Base-by-base conservation (phyloP, 2,888 invertebrate species). In the Eledone cirrhosa region DNA sequence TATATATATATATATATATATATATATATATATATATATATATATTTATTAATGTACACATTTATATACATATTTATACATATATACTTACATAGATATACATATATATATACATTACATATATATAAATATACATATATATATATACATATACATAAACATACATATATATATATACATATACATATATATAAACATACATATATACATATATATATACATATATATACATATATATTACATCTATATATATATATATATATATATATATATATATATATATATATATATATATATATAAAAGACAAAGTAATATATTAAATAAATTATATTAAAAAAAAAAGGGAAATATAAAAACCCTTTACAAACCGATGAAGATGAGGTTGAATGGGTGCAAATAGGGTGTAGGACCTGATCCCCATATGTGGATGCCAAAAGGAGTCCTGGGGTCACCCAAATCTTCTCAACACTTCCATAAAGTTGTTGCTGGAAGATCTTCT, bases 371-470 rank as follows among this genome's bases (percentile, higher is more conserved):
- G 41, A 11, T 2, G 31, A 19, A 13, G 69, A 72, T 0, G 69
- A 72, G 31, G 41, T 31, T 47, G 76, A 48, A 24, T 48, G 47
- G 7, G 76, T 76, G 22, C 48, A 47, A 14, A 76, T 48, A 19
- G 48, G 27, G 47, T 76, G 48, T 24, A 76, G 76, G 8, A n/a
- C 19, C 29, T 76, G 76, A 24, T 48, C 76, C 2, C 48, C 76
- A 27, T 76, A 27, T n/a, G 76, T 76, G 27, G 29, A 47, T 5
- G 48, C 76, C 2, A 76, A 24, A 16, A 76, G 22, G 24, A 76
- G 76, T 14, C 76, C 76, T 22, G 48, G 48, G 27, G 29, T 48
- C 27, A 76, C 29, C 76, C 76, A 76, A 7, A 76, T 48, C 29
- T 27, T 41, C 1, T 76, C 48, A 29, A 76, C 24, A 48, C 24